Base-by-base conservation (phyloP, 2,888 invertebrate genomes). In the Leptinotarsa haldemani region DNA sequence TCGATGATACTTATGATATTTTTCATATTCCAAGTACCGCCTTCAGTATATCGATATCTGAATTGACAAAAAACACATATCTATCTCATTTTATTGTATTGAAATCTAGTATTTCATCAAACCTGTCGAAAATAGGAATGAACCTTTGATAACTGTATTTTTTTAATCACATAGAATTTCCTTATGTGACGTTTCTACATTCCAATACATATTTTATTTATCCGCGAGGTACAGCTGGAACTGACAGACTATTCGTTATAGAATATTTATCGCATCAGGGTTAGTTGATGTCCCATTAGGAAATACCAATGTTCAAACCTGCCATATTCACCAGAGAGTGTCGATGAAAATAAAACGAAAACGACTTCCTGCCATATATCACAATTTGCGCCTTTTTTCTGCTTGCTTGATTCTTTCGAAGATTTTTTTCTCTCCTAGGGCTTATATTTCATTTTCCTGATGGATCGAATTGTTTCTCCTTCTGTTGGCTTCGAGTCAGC, bases 311-410 rank as follows among this genome's bases (percentile, higher is more conserved):
- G 70, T 74, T 74, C 71, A 74, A 70, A 69, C 70, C 69, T 74
- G 71, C 56, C 71, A 67, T 67, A 76, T 70, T 71, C 69, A 74
- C 70, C 71, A 50, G 71, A 69, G 70, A 71, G 76, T 76, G 74
- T 76, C 76, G 69, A 76, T 76, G 71, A 67, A 73, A 70, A 76
- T 73, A 64, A 71, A 76, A 70, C 68, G 76, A 67, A 67, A 64
- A 71, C 74, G 71, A 76, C 70, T 73, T 68, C 68, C 68, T 40
- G 22, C 71, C 61, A 76, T 76, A 76, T 76, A 76, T 76, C 76
- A 76, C 69, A 76, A 76, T 76, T 76, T 76, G 69, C 64, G 71
- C 61, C 69, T 76, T 76, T 46, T 75, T 76, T 67, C 47, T 71
- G 71, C 56, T 69, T 67, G 20, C 46, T 53, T 65, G 71, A 69